Evolutionary conservation across 2,797 vertebrate genomes (phyloP).

Genomic region (Oreochromis mossambicus): DNA sequence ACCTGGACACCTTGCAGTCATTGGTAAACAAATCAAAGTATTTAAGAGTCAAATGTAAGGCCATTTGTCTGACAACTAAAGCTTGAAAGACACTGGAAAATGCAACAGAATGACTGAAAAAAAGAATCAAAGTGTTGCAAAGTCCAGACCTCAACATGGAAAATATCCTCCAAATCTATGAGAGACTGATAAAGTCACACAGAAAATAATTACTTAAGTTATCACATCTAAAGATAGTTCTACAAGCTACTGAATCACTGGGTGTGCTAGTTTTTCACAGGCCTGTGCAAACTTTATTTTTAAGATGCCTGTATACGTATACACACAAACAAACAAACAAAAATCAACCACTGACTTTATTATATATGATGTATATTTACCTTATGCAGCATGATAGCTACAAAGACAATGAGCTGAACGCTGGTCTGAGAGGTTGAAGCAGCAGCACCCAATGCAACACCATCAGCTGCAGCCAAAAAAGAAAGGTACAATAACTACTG

Average conservation of each 20-base stretch:
- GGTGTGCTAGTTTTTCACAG: background rate
- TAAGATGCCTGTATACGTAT: rapidly evolving
- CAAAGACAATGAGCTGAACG: conserved; percentile 98
- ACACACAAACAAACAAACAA: background rate
- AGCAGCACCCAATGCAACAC: conserved; percentile 94
- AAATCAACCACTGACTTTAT: background rate
- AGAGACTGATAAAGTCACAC: background rate
- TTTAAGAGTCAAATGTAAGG: background rate
- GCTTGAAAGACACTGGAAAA: background rate
- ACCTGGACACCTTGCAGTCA: background rate
- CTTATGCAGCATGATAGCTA: conserved; percentile 99
- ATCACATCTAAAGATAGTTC: background rate
- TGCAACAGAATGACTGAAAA: background rate
- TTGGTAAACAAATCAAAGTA: background rate
- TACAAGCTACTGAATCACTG: background rate
- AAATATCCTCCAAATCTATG: background rate
- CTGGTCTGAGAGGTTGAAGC: conserved; percentile 98
- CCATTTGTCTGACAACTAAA: background rate
- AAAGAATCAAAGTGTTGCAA: background rate
- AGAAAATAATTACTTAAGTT: background rate
- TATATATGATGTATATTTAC: conserved; percentile 60
- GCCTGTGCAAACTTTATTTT: background rate
- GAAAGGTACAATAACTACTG: background rate
- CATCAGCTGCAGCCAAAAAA: conserved; percentile 81
- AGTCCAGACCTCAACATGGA: background rate